Conservation (phyloP, 2,888 invertebrate species). For the Aphidoletes aphidimyza region DNA sequence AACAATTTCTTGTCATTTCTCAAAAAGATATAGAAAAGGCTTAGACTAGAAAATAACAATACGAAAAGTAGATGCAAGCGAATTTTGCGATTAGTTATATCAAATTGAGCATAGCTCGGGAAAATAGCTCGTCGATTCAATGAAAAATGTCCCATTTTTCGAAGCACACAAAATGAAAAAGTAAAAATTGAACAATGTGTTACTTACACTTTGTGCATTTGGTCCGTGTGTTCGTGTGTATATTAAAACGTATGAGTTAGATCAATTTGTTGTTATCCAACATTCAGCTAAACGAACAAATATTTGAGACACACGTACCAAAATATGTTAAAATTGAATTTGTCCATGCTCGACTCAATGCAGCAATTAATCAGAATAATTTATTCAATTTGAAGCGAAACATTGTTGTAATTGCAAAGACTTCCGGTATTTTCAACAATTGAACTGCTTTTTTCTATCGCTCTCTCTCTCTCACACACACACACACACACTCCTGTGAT, state of each 20-base stretch:
- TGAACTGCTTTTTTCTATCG: not conserved
- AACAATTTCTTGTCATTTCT: too few relatives aligned
- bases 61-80: not conserved
- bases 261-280: conserved; percentile 40
- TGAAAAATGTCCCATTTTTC: too few relatives aligned
- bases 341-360: not conserved
- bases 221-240: too few relatives aligned
- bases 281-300: conserved; percentile 22
- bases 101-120: conserved; percentile 6
- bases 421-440: not conserved
- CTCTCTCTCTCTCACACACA: not conserved
- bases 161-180: too few relatives aligned
- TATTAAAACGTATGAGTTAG: not conserved
- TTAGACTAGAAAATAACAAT: too few relatives aligned
- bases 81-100: conserved; percentile 30
- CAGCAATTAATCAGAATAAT: conserved; percentile 41
- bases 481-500: too few relatives aligned
- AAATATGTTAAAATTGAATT: not conserved
- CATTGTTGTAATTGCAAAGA: not conserved
- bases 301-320: not conserved
- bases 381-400: conserved; percentile 34
- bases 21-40: too few relatives aligned
- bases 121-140: too few relatives aligned
- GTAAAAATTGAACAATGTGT: not conserved
- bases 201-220: too few relatives aligned